Evolutionary conservation across 2,113 vertebrate genomes (phyloP), one percentile per base, ranked within the genome.

Genomic region (Aleadryas rufinucha): DNA sequence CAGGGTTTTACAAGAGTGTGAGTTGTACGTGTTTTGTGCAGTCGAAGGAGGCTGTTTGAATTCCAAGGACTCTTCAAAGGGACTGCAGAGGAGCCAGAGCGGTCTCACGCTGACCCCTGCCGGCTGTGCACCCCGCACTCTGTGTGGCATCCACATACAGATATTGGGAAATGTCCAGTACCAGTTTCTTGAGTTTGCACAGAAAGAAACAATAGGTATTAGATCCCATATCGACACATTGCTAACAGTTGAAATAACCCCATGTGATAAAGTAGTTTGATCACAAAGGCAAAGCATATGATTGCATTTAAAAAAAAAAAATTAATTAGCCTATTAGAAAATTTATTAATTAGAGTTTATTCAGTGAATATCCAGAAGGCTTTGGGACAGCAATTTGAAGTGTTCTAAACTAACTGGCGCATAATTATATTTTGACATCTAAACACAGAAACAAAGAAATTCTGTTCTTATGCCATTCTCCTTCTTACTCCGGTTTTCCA

Each of bases 131-230:
- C 7, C 35, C 35, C 9, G 1, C 22, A 44, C 1, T 1, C 28
- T 61, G 41, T 0, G 1, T 6, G 14, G 11, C n/a, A 27, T 2
- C 6, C 42, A 9, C 8, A 0, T 1, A 4, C 33, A 9, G 54
- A 21, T 5, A 3, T 0, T 16, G 37, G 21, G 30, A 89, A 84
- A 9, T 7, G 16, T 3, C 37, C 4, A 2, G 2, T 10, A 5
- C 63, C 63, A 21, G 3, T 2, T 65, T 16, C 60, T 44, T 16
- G 10, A 16, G 17, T 10, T 76, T 23, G 35, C 21, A 80, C 5
- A n/a, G n/a, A 60, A 49, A 17, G 13, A 42, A 56, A 47, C 2
- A 0, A 6, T 3, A 19, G 9, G 4, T 66, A 19, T 15, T 60
- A 23, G 4, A 54, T 19, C 10, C 10, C 3, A 5, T 28, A 45